Conservation (phyloP, 2,797 vertebrate genomes). For the Mormyrops boulengeri region DNA sequence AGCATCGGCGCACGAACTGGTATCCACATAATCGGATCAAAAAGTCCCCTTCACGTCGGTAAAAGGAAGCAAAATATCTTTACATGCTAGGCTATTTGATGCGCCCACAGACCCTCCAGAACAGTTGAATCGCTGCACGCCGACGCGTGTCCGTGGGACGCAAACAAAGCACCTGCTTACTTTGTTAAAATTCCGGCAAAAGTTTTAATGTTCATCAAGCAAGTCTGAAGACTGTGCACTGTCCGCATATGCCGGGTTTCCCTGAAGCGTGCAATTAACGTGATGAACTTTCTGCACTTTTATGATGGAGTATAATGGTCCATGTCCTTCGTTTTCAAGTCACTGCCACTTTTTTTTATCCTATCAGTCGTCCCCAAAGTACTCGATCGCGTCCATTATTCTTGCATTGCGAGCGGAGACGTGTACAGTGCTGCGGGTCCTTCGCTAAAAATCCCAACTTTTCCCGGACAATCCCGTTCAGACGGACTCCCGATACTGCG, state of each 20-base stretch:
- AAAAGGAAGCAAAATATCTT: background rate
- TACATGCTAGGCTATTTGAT: background rate
- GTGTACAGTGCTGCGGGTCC: background rate
- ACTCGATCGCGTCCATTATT: conserved; percentile 6
- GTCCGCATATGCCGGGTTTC: background rate
- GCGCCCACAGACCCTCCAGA: background rate
- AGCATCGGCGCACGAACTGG: conserved; percentile 71
- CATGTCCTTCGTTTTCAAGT: background rate
- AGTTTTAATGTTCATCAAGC: background rate
- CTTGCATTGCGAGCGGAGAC: conserved; percentile 6
- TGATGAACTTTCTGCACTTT: background rate
- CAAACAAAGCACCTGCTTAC: conserved; percentile 60
- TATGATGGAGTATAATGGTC: conserved; percentile 2
- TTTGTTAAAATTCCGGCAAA: conserved; percentile 29
- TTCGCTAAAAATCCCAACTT: background rate
- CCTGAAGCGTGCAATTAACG: background rate
- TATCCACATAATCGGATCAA: conserved; percentile 90
- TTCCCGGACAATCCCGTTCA: conserved; percentile 7
- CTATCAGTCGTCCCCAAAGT: background rate
- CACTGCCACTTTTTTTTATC: background rate
- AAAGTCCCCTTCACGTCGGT: conserved; percentile 46
- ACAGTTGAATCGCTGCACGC: conserved; percentile 7
- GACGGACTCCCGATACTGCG: conserved; percentile 10
- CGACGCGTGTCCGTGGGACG: conserved; percentile 21
- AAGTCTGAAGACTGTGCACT: background rate